These are phyloP conservation scores for Sialis fuliginosa DNA, from an alignment of 2,888 invertebrate species.

Conservation along the genomic window DNA sequence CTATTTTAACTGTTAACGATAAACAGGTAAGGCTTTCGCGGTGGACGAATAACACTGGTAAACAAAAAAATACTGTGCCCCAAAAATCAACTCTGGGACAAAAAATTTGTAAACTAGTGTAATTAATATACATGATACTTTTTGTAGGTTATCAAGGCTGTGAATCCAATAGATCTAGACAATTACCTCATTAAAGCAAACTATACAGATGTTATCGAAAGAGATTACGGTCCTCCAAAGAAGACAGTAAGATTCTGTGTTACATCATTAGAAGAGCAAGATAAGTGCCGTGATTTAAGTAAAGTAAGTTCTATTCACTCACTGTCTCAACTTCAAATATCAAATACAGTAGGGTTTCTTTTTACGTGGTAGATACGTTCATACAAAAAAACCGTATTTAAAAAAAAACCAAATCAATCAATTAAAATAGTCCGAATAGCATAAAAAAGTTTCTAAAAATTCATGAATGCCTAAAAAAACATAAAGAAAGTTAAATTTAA, in stretches of 20 bases:
- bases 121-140: too few relatives aligned
- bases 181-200: conserved; percentile 44
- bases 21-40: conserved; percentile 27
- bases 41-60: conserved; percentile 12
- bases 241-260: conserved; percentile 51
- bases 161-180: conserved; percentile 39
- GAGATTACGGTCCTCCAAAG: conserved; percentile 52
- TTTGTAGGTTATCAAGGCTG: conserved; percentile 28
- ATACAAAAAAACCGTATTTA: too few relatives aligned
- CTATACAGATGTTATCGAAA: conserved; percentile 51
- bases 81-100: conserved; percentile 18
- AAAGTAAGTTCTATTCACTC: conserved; percentile 26
- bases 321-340: too few relatives aligned
- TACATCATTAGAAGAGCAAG: conserved; percentile 40
- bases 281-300: conserved; percentile 56
- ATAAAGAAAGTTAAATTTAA: too few relatives aligned
- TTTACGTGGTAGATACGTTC: too few relatives aligned
- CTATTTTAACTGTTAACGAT: conserved; percentile 37
- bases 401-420: too few relatives aligned
- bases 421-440: too few relatives aligned
- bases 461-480: too few relatives aligned
- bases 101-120: too few relatives aligned
- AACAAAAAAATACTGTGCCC: conserved; percentile 17
- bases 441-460: too few relatives aligned
- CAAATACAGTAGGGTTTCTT: too few relatives aligned